Evolutionary conservation across 2,888 invertebrate genomes (phyloP), one percentile per base, ranked within the genome.

Genomic region (Sussaba pulchella): DNA sequence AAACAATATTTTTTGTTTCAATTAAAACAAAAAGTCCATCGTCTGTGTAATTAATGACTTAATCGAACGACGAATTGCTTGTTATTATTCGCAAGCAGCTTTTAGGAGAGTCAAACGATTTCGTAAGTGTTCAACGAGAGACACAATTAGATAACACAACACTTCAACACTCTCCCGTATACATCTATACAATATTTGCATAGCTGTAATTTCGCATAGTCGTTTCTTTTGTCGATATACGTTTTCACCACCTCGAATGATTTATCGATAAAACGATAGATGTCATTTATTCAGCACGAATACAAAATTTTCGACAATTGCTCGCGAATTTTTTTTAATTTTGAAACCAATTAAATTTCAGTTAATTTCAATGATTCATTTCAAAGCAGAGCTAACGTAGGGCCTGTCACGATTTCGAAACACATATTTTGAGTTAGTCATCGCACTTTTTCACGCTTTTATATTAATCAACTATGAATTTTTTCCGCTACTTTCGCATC

Each of bases 51-150:
- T 14, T 70, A 67, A 70, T 70, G 21, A 45, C 71, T 76, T 73
- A 5, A 43, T 70, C 66, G 67, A 74, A 74, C 70, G 77, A 74
- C 77, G 75, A 76, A 74, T 75, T 83, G 69, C 84, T 81, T 85
- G 82, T 88, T 83, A 87, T 86, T 90, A 85, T 90, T 89, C 87
- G 86, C 92, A 92, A 92, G 92, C 92, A 92, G 92, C 92, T 88
- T 91, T 90, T 90, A 89, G 92, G 91, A 92, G 91, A 91, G 88
- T 87, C 89, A 92, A 92, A 89, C 89, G 91, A 89, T 91, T 91
- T 92, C 91, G 92, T 92, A 92, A 92, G 92, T 92, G 87, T 87
- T 84, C 87, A 88, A 89, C 87, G 85, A 86, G 83, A 88, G 88
- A 84, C 84, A 88, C 87, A 84, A 85, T 84, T 89, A 89, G 88